Base-by-base conservation (phyloP, 2,888 invertebrate genomes). In the Masnerella sp. region DNA sequence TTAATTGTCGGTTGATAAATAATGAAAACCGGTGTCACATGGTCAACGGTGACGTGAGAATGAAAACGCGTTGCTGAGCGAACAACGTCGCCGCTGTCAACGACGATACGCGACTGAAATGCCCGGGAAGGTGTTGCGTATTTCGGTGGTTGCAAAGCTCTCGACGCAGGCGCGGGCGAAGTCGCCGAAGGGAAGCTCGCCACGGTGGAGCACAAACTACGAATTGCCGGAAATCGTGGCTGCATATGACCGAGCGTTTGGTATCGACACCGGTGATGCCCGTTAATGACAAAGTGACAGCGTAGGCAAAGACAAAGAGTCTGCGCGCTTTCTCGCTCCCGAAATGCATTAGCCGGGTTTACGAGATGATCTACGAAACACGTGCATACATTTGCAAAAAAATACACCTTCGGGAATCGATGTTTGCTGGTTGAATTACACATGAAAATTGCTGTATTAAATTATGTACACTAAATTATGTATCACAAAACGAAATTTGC, bases 191-290 rank as follows among this genome's bases (percentile, higher is more conserved):
- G 56, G 59, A 65, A 62, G 56, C 54, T 52, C 51, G 56, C 56
- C 22, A 74, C 70, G 42, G 17, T 54, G 59, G 34, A 65, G 78
- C 77, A 78, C 79, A 81, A 82, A 83, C 82, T 81, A 77, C 81
- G 81, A 82, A 84, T 84, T 82, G 81, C 77, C 80, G 80, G 81
- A 82, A 81, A 79, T 78, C 74, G 77, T 75, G 78, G 78, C 78
- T 81, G 81, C 78, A n/a, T n/a, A 81, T 80, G 80, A 80, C 78
- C 77, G 77, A 76, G 74, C 49, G 47, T 64, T 70, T 52, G 68
- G 71, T 72, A 72, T 72, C 54, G 65, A 67, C 72, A 65, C 54
- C 56, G 54, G 43, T 73, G 59, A 67, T 61, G 49, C 59, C 59
- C 69, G 65, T 56, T 56, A 65, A 70, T 69, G 65, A 59, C 51